Conservation (phyloP, 2,888 invertebrate genomes). For the Eulithis testata region DNA sequence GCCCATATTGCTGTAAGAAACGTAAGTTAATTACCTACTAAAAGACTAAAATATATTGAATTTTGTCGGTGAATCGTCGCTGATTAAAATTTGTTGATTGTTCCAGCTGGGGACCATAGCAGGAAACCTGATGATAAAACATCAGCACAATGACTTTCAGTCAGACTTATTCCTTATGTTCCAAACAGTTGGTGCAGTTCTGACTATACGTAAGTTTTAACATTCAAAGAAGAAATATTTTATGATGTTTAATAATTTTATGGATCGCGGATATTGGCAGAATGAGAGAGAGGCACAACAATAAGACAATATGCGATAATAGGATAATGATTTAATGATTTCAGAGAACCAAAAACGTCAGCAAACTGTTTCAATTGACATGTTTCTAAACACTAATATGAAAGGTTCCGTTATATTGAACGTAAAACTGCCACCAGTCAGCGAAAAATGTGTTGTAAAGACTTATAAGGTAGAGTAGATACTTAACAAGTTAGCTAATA, state of each 20-base stretch:
- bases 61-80: too few relatives aligned
- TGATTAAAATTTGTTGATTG: not conserved
- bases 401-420: constrained; percentile 49
- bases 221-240: too few relatives aligned
- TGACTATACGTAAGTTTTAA: constrained; percentile 53
- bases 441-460: constrained; percentile 73
- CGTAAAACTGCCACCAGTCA: constrained; percentile 68
- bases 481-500: too few relatives aligned
- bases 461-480: constrained; percentile 81
- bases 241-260: constrained; percentile 30
- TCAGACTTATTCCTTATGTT: constrained; percentile 87
- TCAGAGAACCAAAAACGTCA: constrained; percentile 48
- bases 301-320: too few relatives aligned
- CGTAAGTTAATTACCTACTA: constrained; percentile 30
- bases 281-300: too few relatives aligned
- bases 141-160: constrained; percentile 86
- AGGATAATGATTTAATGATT: constrained; percentile 33
- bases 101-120: constrained; percentile 83
- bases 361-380: constrained; percentile 57
- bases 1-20: constrained; percentile 89
- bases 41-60: too few relatives aligned
- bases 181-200: constrained; percentile 56
- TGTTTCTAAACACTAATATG: constrained; percentile 63
- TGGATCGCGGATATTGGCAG: too few relatives aligned
- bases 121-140: constrained; percentile 89